Evolutionary conservation across 2,797 vertebrate species (phyloP).

Genomic region (Premnoplex brunnescens): DNA sequence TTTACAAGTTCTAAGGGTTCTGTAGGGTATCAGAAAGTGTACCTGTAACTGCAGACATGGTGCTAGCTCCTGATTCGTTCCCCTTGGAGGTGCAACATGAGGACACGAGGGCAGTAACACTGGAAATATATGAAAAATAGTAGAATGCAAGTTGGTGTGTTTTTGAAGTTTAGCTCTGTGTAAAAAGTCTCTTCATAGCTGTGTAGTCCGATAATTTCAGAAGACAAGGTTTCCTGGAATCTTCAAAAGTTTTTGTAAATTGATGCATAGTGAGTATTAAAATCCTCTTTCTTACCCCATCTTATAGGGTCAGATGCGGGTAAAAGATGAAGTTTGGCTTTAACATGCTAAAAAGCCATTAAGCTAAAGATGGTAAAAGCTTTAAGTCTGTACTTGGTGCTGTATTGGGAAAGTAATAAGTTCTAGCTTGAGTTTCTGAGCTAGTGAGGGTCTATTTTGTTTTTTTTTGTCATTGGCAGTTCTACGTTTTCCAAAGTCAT

Average conservation of each 20-base stretch:
- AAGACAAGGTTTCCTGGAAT: neutral
- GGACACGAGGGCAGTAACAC: neutral
- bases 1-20: neutral
- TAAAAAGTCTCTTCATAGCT: neutral
- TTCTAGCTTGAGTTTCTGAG: neutral
- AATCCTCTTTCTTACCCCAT: neutral
- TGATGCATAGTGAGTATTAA: neutral
- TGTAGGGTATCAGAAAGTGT: neutral
- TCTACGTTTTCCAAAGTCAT: neutral
- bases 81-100: neutral
- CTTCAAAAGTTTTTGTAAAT: neutral
- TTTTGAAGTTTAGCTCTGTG: neutral
- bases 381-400: neutral
- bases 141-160: neutral
- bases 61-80: neutral
- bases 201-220: neutral
- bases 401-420: neutral
- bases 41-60: rapidly evolving
- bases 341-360: neutral
- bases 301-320: neutral
- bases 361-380: neutral
- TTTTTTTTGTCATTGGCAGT: neutral
- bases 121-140: neutral
- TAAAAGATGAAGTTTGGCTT: neutral
- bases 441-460: neutral